Evolutionary conservation across 2,113 vertebrate genomes (phyloP), one percentile per base, ranked within the genome.

Genomic region (Rutilus rutilus): DNA sequence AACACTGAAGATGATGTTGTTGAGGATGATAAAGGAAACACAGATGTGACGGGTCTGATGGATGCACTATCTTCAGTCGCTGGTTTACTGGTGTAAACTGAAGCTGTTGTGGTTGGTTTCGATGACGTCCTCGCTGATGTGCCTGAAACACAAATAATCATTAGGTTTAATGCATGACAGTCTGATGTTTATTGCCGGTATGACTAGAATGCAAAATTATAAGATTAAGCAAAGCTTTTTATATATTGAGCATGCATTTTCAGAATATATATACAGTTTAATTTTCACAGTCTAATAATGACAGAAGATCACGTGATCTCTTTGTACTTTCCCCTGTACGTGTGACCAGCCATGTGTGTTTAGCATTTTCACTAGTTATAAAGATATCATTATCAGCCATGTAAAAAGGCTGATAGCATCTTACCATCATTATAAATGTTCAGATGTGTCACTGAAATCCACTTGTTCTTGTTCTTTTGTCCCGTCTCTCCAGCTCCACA

Each of bases 401-500:
- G 8, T 0, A 9, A 52, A 52, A 52, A 17, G 4, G 50, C 17
- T 54, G 54, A 21, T 8, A 1, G 12, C 12, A 50, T 80, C 27
- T 39, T 6, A 19, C 59, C 88, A 83, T 88, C 30, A 82, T 88
- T 36, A 89, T 84, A 25, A 19, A 14, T 5, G 82, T 81, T 6
- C 30, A 62, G n/a, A 71, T 52, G 84, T 33, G 78, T 19, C 9
- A 80, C 85, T 23, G 81, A 52, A 50, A 67, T 50, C 79, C 79
- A 82, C 9, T 47, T 65, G 12, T 47, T n/a, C n/a, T n/a, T n/a
- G n/a, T n/a, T n/a, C n/a, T n/a, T n/a, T 33, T 30, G 59, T 84
- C 33, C 15, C 59, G 64, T 5, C 23, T 69, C 12, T 47, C 2
- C 36, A 25, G 57, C 86, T 8, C 33, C 36, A 59, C 93, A 93